Base-by-base conservation (phyloP, 2,888 invertebrate genomes). In the Drosophila quinaria region DNA sequence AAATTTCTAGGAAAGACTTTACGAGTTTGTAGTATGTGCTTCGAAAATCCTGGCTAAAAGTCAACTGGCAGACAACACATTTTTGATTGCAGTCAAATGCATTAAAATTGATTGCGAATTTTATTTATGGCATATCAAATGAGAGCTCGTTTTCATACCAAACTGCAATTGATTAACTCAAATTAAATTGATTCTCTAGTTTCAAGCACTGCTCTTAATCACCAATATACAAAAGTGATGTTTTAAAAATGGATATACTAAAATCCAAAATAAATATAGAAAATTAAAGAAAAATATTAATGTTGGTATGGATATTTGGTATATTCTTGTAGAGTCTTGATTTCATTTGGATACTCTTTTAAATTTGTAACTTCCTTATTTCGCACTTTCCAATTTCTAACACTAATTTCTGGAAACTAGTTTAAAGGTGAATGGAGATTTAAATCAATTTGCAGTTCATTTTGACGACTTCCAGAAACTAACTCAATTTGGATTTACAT, bases 51-150 rank as follows among this genome's bases (percentile, higher is more conserved):
- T 74, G 64, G 63, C 65, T 56, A 70, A 81, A 82, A 75, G 59
- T 81, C 86, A 74, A 68, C 65, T 67, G 74, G 69, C 72, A 69
- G 56, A 70, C 65, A 76, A 65, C 63, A 65, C 63, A 78, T 64
- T 81, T 79, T 66, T 70, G 81, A 88, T 73, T 90, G 90, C 87
- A 87, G 90, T 80, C 73, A 62, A 89, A 89, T 80, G 74, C 89
- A 87, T 90, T 90, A 89, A 80, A 81, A 68, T 78, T 89, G 66
- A 90, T 87, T 76, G 70, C 52, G 52, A 65, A 33, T 37, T 58
- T 44, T 59, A 69, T 59, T 69, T 56, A 69, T 62, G 15, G 13
- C 25, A 19, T 10, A 13, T 9, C 19, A 62, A 19, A 55, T 19
- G 41, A 15, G 17, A 4, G 11, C 3, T 42, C 9, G 13, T 33